Conservation (phyloP, 2,888 invertebrate species). For the Nomada lathburiana region DNA sequence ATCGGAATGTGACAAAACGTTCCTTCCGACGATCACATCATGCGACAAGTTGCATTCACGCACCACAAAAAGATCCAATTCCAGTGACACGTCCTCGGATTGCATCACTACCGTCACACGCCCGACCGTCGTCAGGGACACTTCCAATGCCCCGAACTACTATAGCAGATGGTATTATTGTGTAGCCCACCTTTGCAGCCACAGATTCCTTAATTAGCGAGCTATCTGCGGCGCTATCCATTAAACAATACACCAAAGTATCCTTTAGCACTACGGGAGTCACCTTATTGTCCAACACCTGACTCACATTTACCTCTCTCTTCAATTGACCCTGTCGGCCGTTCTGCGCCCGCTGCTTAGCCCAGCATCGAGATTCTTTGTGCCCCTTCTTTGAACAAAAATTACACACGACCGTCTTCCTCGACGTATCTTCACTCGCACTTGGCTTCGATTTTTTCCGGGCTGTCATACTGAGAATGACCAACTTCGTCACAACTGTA, state of each 20-base stretch:
- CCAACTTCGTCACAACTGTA: neutral
- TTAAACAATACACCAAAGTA: neutral
- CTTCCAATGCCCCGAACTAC: neutral
- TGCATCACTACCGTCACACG: neutral
- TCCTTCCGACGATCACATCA: conserved; percentile 16
- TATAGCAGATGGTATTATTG: neutral
- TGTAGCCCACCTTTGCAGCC: neutral
- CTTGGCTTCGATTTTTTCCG: too few relatives aligned
- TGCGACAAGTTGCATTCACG: neutral
- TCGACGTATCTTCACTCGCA: too few relatives aligned
- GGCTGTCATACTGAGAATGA: neutral
- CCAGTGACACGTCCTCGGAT: neutral
- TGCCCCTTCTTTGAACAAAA: too few relatives aligned
- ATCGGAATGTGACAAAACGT: neutral
- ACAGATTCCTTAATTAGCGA: conserved; percentile 5
- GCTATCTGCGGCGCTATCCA: conserved; percentile 17
- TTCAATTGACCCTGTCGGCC: neutral
- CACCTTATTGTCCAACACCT: neutral
- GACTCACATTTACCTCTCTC: conserved; percentile 1
- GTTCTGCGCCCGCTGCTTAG: neutral
- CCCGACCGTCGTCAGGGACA: neutral
- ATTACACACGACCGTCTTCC: too few relatives aligned
- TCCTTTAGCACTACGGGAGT: neutral
- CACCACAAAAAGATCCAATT: conserved; percentile 20
- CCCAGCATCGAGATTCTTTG: neutral